Base-by-base conservation (phyloP, 2,888 invertebrate species). In the Acrobasis consociella region DNA sequence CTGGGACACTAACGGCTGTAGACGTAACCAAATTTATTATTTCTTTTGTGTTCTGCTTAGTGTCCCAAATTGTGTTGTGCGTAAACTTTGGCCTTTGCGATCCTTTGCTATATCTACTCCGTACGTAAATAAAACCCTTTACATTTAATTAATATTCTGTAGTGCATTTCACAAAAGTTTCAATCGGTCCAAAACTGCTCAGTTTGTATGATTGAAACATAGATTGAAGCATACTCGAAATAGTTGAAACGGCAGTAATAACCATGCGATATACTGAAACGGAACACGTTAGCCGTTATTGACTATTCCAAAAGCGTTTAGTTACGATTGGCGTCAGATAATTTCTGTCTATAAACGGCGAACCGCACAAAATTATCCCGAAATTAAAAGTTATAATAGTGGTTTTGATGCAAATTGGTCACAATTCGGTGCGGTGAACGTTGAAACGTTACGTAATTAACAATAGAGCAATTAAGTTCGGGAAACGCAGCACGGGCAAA, bases 401-500 rank as follows among this genome's bases (percentile, higher is more conserved):
- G 73, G 78, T 80, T 83, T 82, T 77, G 78, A 81, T 77, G 75
- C 72, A 79, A 81, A 81, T 83, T 80, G 81, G 81, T 80, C 81
- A 82, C 79, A 80, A 79, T 80, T 74, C 76, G 74, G 72, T 84
- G 86, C 72, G 85, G 86, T 80, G 73, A 76, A 85, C 78, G 83
- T 80, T 87, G 87, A 87, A 90, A 88, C 85, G 90, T 89, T 85
- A 86, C 86, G 86, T 89, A 91, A 92, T 91, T 91, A 91, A 91
- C 91, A 92, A 92, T 91, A 88, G 90, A 87, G 87, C 89, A 92
- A 92, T 91, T 92, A 91, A 91, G 85, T 86, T 85, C 80, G 77
- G 79, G 75, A 78, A 78, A 77, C 82, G 85, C 83, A 83, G 82
- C 78, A 80, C 76, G 79, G 74, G 70, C 83, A 83, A 89, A 80